Conservation (phyloP, 2,797 vertebrate species). For the Cynodonichthys magdalenae region DNA sequence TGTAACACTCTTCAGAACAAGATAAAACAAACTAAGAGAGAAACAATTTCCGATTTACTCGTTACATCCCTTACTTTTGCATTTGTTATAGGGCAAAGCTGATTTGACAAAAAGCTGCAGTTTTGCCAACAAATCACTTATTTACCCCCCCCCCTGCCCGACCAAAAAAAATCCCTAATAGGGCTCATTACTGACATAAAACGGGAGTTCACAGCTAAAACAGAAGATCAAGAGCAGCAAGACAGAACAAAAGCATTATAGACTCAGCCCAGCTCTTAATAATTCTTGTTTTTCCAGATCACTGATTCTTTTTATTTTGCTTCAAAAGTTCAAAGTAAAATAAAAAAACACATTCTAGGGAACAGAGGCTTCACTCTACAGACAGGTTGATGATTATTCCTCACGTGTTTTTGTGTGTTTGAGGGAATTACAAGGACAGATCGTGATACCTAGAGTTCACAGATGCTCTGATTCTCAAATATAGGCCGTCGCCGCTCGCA, state of each 20-base stretch:
- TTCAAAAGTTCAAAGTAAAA: constrained; percentile 21
- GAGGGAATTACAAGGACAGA: constrained; percentile 2
- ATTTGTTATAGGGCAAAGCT: constrained; percentile 26
- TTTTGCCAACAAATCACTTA: constrained; percentile 47
- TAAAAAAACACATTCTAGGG: constrained; percentile 3
- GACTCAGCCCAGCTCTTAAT: constrained; percentile 19
- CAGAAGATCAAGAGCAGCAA: constrained; percentile 20
- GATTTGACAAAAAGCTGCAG: constrained; percentile 39
- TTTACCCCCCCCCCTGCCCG: no score
- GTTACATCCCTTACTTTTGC: constrained; percentile 18
- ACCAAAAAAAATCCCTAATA: constrained; percentile 17
- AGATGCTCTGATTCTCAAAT: background rate
- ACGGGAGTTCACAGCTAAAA: background rate
- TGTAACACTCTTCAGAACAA: no score
- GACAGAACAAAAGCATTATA: constrained; percentile 16
- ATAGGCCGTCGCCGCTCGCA: background rate
- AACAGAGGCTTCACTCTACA: constrained; percentile 28
- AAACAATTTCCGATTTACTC: constrained; percentile 17
- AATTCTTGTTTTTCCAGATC: constrained; percentile 27
- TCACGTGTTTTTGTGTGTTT: background rate
- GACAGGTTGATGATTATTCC: constrained; percentile 17
- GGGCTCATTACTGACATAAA: constrained; percentile 50
- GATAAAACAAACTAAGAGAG: background rate
- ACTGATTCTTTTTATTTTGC: constrained; percentile 17
- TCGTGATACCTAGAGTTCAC: background rate